Base-by-base conservation (phyloP, 2,797 vertebrate species). In the Ciconia nigra region DNA sequence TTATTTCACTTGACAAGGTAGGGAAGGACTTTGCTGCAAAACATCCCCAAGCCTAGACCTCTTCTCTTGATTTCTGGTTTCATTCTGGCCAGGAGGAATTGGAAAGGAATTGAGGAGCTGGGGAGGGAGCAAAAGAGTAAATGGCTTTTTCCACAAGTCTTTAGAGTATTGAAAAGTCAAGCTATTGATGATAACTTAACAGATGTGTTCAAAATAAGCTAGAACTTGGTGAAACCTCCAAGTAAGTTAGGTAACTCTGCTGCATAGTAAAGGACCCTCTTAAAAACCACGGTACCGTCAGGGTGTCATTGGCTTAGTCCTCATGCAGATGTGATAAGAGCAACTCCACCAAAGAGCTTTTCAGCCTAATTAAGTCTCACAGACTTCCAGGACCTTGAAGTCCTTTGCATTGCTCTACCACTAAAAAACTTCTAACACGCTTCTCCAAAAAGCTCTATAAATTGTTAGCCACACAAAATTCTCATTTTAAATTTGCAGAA, bases 131-230 rank as follows among this genome's bases (percentile, higher is more conserved):
- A 5, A 5, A 62, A 72, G 41, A 39, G 6, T 9, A 42, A 76
- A 76, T 6, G 4, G 8, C 10, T 46, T 76, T 89, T 54, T 33
- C 62, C 31, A 29, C 22, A 29, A 35, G 18, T 11, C 24, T 61
- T 46, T 6, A 31, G 29, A 39, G 52, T 25, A 28, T 5, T 70
- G n/a, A n/a, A n/a, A 57, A 71, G 13, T 3, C 0, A 0, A 79
- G 37, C 6, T 77, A 15, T 29, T 55, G 66, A 31, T 76, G 58
- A 11, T 52, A 35, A 55, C 11, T 10, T 26, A 57, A 33, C 17
- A 87, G 63, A 83, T 73, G 24, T 11, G 15, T 33, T 41, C 14
- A 46, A 51, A 80, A n/a, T 8, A 33, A 84, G 33, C 14, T 21
- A 13, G 25, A 86, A 54, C 3, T 35, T 42, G 72, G 18, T 31